These are phyloP conservation scores for Sphenodon punctatus DNA, from an alignment of 2,797 vertebrate genomes.

Conservation along the genomic window DNA sequence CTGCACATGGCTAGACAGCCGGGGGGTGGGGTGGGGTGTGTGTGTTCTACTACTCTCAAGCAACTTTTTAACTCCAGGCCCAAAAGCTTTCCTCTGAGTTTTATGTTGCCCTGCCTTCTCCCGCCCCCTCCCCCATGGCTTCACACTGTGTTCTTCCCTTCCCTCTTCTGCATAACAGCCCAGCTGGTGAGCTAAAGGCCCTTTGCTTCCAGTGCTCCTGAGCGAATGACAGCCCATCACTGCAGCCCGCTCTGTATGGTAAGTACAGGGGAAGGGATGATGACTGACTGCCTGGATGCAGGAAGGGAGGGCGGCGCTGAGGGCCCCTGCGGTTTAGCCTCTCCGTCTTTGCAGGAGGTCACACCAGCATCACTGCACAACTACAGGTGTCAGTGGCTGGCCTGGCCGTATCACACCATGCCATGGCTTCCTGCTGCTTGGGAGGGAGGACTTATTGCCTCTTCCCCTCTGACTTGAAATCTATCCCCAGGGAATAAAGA, in stretches of 20 bases:
- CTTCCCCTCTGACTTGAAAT: not conserved
- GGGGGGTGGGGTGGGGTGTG: not conserved
- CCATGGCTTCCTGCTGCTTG: not conserved
- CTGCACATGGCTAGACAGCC: conserved; percentile 4
- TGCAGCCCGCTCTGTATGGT: fast-evolving
- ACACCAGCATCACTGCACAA: not conserved
- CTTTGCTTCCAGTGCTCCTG: fast-evolving
- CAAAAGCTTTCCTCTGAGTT: not conserved
- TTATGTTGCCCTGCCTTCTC: not conserved
- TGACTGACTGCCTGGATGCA: not conserved
- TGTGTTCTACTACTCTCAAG: not conserved
- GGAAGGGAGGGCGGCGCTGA: not conserved
- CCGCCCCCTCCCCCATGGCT: no score
- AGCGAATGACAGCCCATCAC: not conserved
- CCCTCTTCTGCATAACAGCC: not conserved
- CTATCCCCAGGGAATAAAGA: not conserved
- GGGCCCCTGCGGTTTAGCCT: not conserved
- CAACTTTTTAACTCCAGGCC: not conserved
- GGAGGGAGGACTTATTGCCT: not conserved
- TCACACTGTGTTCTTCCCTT: not conserved
- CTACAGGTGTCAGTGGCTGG: not conserved
- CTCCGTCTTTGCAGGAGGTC: not conserved
- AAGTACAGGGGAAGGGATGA: not conserved
- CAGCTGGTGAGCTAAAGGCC: fast-evolving
- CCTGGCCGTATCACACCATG: not conserved